Base-by-base conservation (phyloP, 2,888 invertebrate genomes). In the Crioceris asparagi region DNA sequence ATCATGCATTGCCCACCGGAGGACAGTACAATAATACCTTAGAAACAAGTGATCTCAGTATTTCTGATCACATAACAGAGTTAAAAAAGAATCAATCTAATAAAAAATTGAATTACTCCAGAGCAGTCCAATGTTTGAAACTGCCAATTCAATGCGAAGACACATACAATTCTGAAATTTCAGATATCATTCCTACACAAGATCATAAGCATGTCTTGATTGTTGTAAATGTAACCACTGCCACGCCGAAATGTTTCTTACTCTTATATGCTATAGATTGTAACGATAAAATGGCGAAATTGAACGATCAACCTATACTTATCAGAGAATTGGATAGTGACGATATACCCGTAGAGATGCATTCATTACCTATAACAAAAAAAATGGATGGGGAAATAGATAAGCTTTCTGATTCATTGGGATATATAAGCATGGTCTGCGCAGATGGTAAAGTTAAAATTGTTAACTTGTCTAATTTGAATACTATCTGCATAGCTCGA, bases 361-460 rank as follows among this genome's bases (percentile, higher is more conserved):
- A 77, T 43, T 64, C 85, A 39, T 61, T 86, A 47, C 83, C 84
- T 1, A 58, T 67, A 16, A 54, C 65, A 11, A 68, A 68, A 37
- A 57, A 55, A 38, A 17, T 25, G 10, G 43, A 53, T 27, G 50
- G 49, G 14, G 40, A 43, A 26, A 38, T 25, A 7, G 47, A 46
- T 14, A 38, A 44, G n/a, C 30, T 32, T 10, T 36, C 38, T 35
- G 50, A 48, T 4, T 46, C 49, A 3, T 48, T 48, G 33, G 75
- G 80, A 32, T 74, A 81, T 29, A 75, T 81, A 37, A 79, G 84
- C 10, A 68, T 81, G 29, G 82, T 86, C 10, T 82, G 84, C 44
- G 69, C 72, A 2, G 82, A 83, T 56, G 90, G 90, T 4, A 70
- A 72, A 31, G 70, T 91, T 21, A 71, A 83, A 54, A 64, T 91